Evolutionary conservation across 2,888 invertebrate species (phyloP), one percentile per base, ranked within the genome.

Genomic region (Macrosiphum euphorbiae): DNA sequence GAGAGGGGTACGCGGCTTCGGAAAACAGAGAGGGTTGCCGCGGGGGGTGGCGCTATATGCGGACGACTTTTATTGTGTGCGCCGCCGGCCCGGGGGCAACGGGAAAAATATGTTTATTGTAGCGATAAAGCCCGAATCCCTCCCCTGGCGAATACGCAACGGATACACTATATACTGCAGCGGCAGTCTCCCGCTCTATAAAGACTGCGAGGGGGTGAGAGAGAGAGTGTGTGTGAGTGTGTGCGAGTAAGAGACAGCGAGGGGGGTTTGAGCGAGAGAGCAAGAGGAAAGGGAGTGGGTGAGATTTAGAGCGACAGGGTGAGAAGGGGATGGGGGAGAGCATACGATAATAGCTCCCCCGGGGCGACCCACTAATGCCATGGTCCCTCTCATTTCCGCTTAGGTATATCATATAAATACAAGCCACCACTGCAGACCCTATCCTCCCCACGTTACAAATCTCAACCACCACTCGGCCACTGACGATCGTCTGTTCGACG

Each of bases 81-180:
- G 50, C 90, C 52, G 26, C 52, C 78, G 78, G 52, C 8, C 35
- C 35, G 88, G 52, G 44, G 92, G 86, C 50, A 58, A 67, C 67
- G 50, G 92, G 61, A 61, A 93, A 89, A 89, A 90, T 90, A 90
- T 52, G 90, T 94, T 94, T 94, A 94, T 94, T 86, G 90, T 61
- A 61, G 86, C 93, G 89, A 94, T 94, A 94, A 94, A 89, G 85
- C 86, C 92, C 58, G 61, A 89, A 93, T 89, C 58, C 41, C 26
- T 50, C 87, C 87, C 50, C 67, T 26, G 92, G 16, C 52, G 67
- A n/a, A 78, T 52, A 90, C 78, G 78, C 35, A 78, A 35, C 7
- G 78, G 78, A 78, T 78, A 78, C 78, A 20, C 35, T 35, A 35
- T 11, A 47, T n/a, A n/a, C n/a, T n/a, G n/a, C 67, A 67, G 67